Evolutionary conservation across 2,797 vertebrate genomes (phyloP), one percentile per base, ranked within the genome.

Genomic region (Alcedo quadribrachys): DNA sequence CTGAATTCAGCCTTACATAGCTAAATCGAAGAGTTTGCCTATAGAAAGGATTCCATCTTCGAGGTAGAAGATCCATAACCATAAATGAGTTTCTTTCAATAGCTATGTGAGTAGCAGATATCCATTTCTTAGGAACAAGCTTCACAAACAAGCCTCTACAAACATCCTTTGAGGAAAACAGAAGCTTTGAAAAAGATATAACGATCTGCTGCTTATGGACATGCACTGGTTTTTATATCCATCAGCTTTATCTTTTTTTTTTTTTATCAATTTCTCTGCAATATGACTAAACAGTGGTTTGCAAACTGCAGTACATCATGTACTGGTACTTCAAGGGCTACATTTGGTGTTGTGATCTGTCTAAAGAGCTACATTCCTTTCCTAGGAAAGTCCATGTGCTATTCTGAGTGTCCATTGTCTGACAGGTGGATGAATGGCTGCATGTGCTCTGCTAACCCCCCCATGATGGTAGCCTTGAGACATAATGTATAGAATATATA

Each of bases 301-400:
- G 24, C 24, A 68, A 27, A 32, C 40, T 27, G 22, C 43, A 18
- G 2, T 2, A 18, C 45, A 28, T 11, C 46, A 5, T 35, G 25
- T 14, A 21, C 11, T 1, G 0, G 15, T 28, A n/a, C 16, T 32
- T 71, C 54, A 37, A 43, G n/a, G 46, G n/a, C 40, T 83, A 3
- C 8, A 4, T 2, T 3, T 1, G 3, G 11, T 40, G 43, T 32
- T 20, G 8, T 8, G 5, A 16, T 65, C 53, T 60, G 12, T 30
- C 21, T 65, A 9, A 24, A 17, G 51, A 61, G 9, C 35, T 62
- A 1, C 4, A 5, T 43, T 65, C n/a, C 11, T 60, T 53, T 33
- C 6, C 27, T 22, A 48, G 30, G 17, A 61, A 48, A 3, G 7
- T 61, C 32, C 2, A 0, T 1, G 6, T 35, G 18, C 8, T 73